Evolutionary conservation across 1,140 invertebrate genomes (phyloP).

Genomic region (Drosophila littoralis): DNA sequence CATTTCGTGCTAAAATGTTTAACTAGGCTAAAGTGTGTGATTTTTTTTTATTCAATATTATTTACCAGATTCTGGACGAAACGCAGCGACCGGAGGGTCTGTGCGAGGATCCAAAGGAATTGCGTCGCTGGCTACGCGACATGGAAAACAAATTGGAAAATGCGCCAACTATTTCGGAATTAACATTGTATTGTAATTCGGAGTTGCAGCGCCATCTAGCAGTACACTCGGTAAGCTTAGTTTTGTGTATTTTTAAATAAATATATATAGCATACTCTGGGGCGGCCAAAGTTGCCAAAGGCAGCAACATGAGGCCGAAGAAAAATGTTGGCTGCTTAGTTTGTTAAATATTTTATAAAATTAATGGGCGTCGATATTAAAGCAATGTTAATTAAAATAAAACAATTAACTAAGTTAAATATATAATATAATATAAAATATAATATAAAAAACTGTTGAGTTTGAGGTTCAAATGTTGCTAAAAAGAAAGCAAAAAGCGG

Average conservation of each 20-base stretch:
- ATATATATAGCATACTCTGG: conserved; percentile 4
- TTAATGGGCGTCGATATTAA: too few species aligned
- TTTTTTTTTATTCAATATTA: background rate
- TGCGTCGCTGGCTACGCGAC: conserved; percentile 86
- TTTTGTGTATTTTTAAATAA: background rate
- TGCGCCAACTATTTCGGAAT: conserved; percentile 71
- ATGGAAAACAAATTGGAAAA: conserved; percentile 84
- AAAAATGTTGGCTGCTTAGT: too few species aligned
- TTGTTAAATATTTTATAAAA: too few species aligned
- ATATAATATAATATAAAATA: too few species aligned
- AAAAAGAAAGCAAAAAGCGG: background rate
- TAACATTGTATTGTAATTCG: conserved; percentile 63
- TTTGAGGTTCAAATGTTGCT: conserved; percentile 9
- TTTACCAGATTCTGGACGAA: conserved; percentile 69
- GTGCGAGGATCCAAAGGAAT: conserved; percentile 77
- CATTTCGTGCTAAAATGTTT: background rate
- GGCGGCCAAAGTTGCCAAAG: conserved; percentile 12
- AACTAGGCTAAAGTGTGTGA: too few species aligned
- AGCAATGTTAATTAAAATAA: too few species aligned
- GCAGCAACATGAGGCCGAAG: background rate
- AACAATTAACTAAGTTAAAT: too few species aligned
- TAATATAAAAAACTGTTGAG: too few species aligned
- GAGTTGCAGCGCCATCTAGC: conserved; percentile 78
- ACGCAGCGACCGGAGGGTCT: conserved; percentile 66
- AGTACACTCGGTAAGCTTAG: conserved; percentile 79